These are phyloP conservation scores for Urosaurus nigricauda DNA, from an alignment of 2,797 vertebrate species.

Conservation along the genomic window DNA sequence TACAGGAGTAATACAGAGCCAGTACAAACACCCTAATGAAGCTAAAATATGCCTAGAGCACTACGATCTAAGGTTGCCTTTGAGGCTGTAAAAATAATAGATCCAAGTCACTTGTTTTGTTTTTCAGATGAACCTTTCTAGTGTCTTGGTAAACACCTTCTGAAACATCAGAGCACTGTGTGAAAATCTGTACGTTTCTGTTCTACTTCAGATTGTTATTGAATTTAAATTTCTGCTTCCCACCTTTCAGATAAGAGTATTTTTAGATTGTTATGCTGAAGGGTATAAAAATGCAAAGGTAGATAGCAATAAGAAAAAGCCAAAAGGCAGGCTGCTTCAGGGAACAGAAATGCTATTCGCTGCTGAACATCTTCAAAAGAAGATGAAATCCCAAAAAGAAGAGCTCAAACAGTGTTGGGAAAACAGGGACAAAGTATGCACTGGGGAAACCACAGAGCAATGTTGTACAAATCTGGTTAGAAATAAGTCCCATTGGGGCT, in stretches of 20 bases:
- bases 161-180: constrained; percentile 50
- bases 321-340: constrained; percentile 25
- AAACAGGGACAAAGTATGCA: constrained; percentile 30
- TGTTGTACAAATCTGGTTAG: background rate
- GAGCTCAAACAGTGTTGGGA: constrained; percentile 27
- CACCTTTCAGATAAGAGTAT: constrained; percentile 25
- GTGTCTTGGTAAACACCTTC: constrained; percentile 13
- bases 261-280: constrained; percentile 44
- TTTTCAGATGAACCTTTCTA: constrained; percentile 54
- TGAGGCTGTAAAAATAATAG: constrained; percentile 29
- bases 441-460: background rate
- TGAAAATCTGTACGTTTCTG: constrained; percentile 18
- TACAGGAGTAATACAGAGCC: background rate
- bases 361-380: constrained; percentile 30
- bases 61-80: constrained; percentile 24
- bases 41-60: background rate
- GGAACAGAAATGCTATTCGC: constrained; percentile 38
- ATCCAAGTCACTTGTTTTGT: constrained; percentile 33
- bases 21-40: background rate
- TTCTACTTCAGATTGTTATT: background rate
- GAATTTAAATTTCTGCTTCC: constrained; percentile 39
- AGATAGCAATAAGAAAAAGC: constrained; percentile 48
- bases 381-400: constrained; percentile 43
- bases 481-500: background rate
- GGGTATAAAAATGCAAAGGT: constrained; percentile 57